Percentiles rank a stretch among this genome's conserved stretches.
These are phyloP conservation scores for Chrysomela aeneicollis DNA, from an alignment of 2,888 invertebrate species.

Conservation along the genomic window DNA sequence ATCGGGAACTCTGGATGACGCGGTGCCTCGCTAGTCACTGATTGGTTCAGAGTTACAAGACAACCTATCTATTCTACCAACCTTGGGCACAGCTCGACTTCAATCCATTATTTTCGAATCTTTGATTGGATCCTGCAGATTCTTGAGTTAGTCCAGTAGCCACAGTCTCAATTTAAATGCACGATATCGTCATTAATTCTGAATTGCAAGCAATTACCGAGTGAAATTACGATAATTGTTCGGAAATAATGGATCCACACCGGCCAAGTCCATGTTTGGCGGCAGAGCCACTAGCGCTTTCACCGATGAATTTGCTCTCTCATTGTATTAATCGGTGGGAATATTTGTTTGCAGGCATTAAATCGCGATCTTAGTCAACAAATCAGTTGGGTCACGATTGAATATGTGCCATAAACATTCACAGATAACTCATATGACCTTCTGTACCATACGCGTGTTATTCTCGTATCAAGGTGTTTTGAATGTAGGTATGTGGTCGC, in stretches of 20 bases:
- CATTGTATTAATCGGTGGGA: slow-evolving; percentile 23
- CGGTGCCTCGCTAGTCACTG: no score
- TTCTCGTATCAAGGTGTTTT: no score
- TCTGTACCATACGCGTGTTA: no score
- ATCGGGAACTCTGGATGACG: no score
- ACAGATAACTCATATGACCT: no score
- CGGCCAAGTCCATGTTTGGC: slow-evolving; percentile 30
- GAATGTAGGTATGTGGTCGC: no score
- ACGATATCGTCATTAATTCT: slow-evolving; percentile 32
- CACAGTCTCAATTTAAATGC: slow-evolving; percentile 30
- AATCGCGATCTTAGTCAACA: slow-evolving; percentile 12
- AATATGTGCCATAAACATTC: background rate
- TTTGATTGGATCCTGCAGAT: no score
- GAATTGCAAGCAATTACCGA: slow-evolving; percentile 38
- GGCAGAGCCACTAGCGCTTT: slow-evolving; percentile 17
- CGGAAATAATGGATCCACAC: slow-evolving; percentile 33
- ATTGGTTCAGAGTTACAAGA: no score
- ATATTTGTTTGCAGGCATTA: slow-evolving; percentile 20
- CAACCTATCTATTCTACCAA: no score
- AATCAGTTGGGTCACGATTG: slow-evolving; percentile 10
- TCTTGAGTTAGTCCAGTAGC: background rate
- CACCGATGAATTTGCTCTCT: slow-evolving; percentile 19
- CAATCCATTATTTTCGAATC: no score
- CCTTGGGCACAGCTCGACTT: no score
- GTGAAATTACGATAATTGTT: slow-evolving; percentile 42